Conservation (phyloP, 2,797 vertebrate genomes). For the Martes flavigula region DNA sequence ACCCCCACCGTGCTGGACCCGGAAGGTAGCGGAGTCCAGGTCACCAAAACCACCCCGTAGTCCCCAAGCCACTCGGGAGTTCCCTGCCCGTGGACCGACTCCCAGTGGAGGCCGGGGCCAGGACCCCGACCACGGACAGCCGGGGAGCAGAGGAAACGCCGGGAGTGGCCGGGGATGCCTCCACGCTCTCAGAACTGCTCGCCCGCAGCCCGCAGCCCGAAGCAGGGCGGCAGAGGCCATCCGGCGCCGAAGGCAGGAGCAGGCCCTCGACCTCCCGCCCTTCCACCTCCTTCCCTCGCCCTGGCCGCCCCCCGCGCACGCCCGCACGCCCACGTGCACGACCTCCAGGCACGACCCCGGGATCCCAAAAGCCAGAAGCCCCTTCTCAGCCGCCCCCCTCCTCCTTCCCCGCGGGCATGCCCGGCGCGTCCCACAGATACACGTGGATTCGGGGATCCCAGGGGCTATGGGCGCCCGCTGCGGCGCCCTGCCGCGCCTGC, state of each 20-base stretch:
- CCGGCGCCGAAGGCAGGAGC: conserved; percentile 32
- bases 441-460: conserved; percentile 6
- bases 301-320: neutral
- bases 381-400: neutral
- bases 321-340: neutral
- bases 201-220: neutral
- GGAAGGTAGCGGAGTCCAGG: neutral
- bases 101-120: neutral
- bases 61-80: neutral
- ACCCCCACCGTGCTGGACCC: neutral
- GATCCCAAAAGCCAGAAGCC: neutral
- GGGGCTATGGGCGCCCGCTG: too few species aligned
- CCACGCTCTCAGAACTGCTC: neutral
- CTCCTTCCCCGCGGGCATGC: neutral
- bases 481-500: neutral
- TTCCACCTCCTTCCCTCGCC: neutral
- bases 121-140: neutral
- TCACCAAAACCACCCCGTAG: neutral
- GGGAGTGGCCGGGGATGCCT: neutral
- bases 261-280: neutral
- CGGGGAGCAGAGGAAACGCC: neutral
- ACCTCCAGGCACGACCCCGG: neutral
- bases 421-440: neutral
- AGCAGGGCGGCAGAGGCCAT: conserved; percentile 46
- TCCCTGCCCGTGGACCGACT: neutral